Evolutionary conservation across 2,797 vertebrate species (phyloP).

Genomic region (Sebastes oblongus): DNA sequence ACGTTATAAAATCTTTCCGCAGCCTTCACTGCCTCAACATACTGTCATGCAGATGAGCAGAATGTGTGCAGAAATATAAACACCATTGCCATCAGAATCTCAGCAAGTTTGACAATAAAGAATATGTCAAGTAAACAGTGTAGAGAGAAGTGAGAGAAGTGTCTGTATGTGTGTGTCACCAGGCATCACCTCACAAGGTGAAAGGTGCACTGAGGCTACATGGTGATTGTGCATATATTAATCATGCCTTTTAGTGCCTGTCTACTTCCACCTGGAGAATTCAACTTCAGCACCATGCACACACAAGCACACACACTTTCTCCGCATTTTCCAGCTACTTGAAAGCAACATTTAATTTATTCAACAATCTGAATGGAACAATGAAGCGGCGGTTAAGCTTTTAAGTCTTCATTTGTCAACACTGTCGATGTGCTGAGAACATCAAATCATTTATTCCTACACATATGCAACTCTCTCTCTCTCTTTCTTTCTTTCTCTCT

Average conservation of each 20-base stretch:
- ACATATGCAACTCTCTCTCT: neutral
- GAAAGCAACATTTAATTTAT: slow-evolving; percentile 40
- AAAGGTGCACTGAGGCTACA: slow-evolving; percentile 7
- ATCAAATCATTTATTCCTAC: slow-evolving; percentile 8
- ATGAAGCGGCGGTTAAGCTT: slow-evolving; percentile 31
- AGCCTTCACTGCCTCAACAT: neutral
- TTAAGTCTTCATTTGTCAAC: slow-evolving; percentile 47
- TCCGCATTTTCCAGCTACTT: neutral
- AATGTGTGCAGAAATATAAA: neutral
- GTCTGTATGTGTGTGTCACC: neutral
- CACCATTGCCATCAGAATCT: neutral
- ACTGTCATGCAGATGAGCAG: neutral
- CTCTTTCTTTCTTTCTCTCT: neutral
- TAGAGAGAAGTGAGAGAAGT: neutral
- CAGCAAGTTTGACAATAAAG: neutral
- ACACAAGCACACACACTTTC: neutral
- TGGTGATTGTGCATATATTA: slow-evolving; percentile 24
- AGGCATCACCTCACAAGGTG: neutral
- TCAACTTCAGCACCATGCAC: neutral
- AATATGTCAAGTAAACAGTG: neutral
- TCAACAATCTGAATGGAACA: slow-evolving; percentile 29
- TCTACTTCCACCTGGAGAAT: neutral
- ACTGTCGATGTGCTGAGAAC: neutral
- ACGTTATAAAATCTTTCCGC: neutral
- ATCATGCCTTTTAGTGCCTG: slow-evolving; percentile 18